Base-by-base conservation (phyloP, 2,888 invertebrate species). In the Elaeidobius kamerunicus region DNA sequence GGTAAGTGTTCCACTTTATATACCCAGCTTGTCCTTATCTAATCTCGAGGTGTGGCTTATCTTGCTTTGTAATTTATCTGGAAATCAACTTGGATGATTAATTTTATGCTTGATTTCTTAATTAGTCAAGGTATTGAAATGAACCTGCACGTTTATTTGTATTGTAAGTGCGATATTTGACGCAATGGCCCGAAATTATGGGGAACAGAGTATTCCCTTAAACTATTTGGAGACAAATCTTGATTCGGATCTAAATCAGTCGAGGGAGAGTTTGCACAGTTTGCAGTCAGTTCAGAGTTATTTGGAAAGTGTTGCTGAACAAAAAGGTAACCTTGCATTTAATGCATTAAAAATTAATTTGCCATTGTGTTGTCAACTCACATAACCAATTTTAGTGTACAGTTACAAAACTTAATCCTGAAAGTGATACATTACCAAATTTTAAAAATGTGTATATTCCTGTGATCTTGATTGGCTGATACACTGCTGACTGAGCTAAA, bases 211-310 rank as follows among this genome's bases (percentile, higher is more conserved):
- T 14, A 18, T 45, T 12, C 60, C 60, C 16, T 18, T 58, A 17
- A 56, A 51, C 19, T 60, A 52, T 35, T 44, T 61, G 51, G 64
- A 65, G 56, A 64, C 65, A 3, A 63, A 61, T 58, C 60, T 65
- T 40, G 65, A 64, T 50, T 39, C 35, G 7, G 56, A 50, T 30
- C 28, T 61, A 17, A 60, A 56, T 35, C 59, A 54, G 57, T 66
- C 65, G 19, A 55, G 58, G 38, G 62, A 63, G 49, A 66, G 64
- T 53, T 44, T 66, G 11, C 55, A 63, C 49, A 66, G 64, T 53
- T 44, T 66, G 11, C 55, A 59, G 47, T 66, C 66, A 32, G 50
- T 63, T 35, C 63, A 65, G 49, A 59, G 65, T 30, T 52, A 61
- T 49, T 60, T 65, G 56, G 63, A 63, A 49, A 63, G 62, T 16